Base-by-base conservation (phyloP, 2,888 invertebrate species). In the Allacma fusca region DNA sequence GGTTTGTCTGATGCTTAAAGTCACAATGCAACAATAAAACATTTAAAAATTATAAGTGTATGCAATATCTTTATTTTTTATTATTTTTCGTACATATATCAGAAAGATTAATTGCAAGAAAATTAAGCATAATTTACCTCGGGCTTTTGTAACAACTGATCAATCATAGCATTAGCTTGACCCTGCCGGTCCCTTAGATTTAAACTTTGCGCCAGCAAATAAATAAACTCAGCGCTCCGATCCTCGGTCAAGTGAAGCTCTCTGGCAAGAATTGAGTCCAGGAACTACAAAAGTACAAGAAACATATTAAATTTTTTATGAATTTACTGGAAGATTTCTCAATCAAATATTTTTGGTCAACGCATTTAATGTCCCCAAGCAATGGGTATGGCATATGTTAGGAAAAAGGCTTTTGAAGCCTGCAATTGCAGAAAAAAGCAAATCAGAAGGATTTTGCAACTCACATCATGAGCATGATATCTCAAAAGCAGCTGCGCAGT, bases 391-490 rank as follows among this genome's bases (percentile, higher is more conserved):
- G n/a, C n/a, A n/a, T n/a, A n/a, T n/a, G n/a, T n/a, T n/a, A n/a
- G n/a, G n/a, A n/a, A n/a, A n/a, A n/a, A n/a, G n/a, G n/a, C n/a
- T n/a, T n/a, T n/a, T n/a, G n/a, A n/a, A n/a, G n/a, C n/a, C n/a
- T n/a, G n/a, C n/a, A n/a, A n/a, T n/a, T n/a, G n/a, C n/a, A n/a
- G n/a, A n/a, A n/a, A n/a, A n/a, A n/a, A n/a, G n/a, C n/a, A n/a
- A n/a, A n/a, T n/a, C n/a, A n/a, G n/a, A n/a, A n/a, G n/a, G n/a
- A n/a, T n/a, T n/a, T n/a, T n/a, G n/a, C n/a, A n/a, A n/a, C n/a
- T 50, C 79, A 83, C 81, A 62, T 83, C 82, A 79, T 80, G 82
- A 50, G 82, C 78, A 62, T 81, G 65, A 65, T 83, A 75, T 16
- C 81, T 78, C 2, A 83, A 70, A n/a, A 83, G 79, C 9, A 83